Conservation (phyloP, 2,888 invertebrate genomes). For the Catocala sponsa region DNA sequence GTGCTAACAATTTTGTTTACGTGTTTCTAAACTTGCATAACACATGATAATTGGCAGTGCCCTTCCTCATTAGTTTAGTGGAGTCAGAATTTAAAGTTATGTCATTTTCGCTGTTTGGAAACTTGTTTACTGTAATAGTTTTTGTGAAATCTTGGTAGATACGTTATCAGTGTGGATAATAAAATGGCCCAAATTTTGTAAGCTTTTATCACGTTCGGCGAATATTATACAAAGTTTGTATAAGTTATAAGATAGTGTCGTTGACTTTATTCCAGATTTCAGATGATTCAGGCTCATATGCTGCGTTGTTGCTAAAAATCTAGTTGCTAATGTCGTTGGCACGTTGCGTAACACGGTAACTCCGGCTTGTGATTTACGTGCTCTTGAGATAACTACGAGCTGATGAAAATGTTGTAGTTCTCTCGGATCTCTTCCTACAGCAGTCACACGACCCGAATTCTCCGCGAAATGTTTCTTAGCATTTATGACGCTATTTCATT, state of each 20-base stretch:
- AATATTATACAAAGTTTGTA: conserved; percentile 56
- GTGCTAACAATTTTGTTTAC: conserved; percentile 72
- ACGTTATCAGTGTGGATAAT: conserved; percentile 43
- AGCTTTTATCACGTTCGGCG: conserved; percentile 40
- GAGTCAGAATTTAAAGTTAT: conserved; percentile 56
- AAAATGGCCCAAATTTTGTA: conserved; percentile 44
- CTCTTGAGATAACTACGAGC: conserved; percentile 55
- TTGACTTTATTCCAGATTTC: conserved; percentile 50
- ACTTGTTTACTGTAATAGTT: conserved; percentile 33
- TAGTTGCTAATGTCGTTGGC: conserved; percentile 51
- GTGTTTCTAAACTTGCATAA: conserved; percentile 61
- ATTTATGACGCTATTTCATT: conserved; percentile 55
- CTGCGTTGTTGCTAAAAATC: conserved; percentile 53
- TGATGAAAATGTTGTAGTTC: conserved; percentile 52
- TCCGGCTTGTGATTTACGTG: conserved; percentile 59
- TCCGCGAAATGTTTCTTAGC: conserved; percentile 51
- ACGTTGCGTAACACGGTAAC: conserved; percentile 59
- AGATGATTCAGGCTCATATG: conserved; percentile 54
- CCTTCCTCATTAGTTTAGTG: conserved; percentile 63
- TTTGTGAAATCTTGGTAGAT: conserved; percentile 26
- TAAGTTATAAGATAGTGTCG: conserved; percentile 46
- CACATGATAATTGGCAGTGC: conserved; percentile 64
- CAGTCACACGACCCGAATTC: conserved; percentile 52
- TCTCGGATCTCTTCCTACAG: conserved; percentile 37
- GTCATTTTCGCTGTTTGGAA: conserved; percentile 58